Percentiles rank a stretch among this genome's conserved stretches.
Evolutionary conservation across 2,113 vertebrate species (phyloP).

Genomic region (Origma solitaria): DNA sequence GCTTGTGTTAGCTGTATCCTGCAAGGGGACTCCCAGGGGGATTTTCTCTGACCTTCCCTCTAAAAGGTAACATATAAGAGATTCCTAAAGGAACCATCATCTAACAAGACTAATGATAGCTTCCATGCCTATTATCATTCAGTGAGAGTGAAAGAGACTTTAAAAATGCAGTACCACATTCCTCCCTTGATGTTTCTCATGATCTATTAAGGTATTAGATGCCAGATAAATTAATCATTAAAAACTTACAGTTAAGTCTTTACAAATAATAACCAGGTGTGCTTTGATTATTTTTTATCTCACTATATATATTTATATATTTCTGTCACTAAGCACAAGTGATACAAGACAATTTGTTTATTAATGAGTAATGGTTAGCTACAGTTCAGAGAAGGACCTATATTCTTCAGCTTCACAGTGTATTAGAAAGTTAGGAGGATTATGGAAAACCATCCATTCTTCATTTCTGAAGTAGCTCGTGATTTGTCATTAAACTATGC

Average conservation of each 20-base stretch:
- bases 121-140: conserved; percentile 85
- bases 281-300: conserved; percentile 76
- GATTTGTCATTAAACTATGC: conserved; percentile 15
- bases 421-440: conserved; percentile 20
- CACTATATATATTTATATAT: conserved; percentile 70
- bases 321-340: conserved; percentile 55
- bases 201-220: conserved; percentile 83
- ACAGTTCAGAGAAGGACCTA: conserved; percentile 30
- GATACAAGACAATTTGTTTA: conserved; percentile 54
- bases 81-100: conserved; percentile 83
- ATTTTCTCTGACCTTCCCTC: conserved; percentile 76
- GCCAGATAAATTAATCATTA: conserved; percentile 86
- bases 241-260: conserved; percentile 82
- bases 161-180: conserved; percentile 81
- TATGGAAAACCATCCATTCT: conserved; percentile 9
- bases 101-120: conserved; percentile 85
- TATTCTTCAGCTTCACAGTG: background rate
- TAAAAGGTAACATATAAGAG: conserved; percentile 80
- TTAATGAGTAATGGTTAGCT: conserved; percentile 13
- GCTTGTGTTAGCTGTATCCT: conserved; percentile 81
- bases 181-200: conserved; percentile 83
- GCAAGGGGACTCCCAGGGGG: conserved; percentile 72
- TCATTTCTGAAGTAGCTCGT: conserved; percentile 13
- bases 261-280: conserved; percentile 86
- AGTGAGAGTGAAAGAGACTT: conserved; percentile 75